A percentile compares a stretch with the other conserved stretches of the same genome.
These are phyloP conservation scores for Catagonus wagneri DNA, from an alignment of 2,113 vertebrate species.

Conservation along the genomic window DNA sequence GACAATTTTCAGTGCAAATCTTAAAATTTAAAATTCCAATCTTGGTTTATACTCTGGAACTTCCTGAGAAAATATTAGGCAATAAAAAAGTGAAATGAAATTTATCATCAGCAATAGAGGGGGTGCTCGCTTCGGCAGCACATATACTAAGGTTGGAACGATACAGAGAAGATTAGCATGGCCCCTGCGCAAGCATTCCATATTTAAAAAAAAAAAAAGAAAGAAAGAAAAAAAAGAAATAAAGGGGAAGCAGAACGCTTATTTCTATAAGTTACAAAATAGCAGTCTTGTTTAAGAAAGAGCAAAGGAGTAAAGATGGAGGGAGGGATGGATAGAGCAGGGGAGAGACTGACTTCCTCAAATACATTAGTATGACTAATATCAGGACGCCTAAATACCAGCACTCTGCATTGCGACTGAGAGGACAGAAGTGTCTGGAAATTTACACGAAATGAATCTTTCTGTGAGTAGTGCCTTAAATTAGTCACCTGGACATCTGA, in stretches of 20 bases:
- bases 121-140: no score
- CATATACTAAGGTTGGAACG: no score
- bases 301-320: not conserved
- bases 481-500: not conserved
- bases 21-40: not conserved
- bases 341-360: not conserved
- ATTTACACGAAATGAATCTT: not conserved
- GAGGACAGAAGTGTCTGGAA: not conserved
- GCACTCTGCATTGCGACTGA: not conserved
- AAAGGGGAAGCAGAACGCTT: not conserved
- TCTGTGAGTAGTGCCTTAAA: not conserved
- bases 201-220: no score
- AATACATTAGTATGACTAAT: not conserved
- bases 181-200: no score
- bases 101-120: not conserved
- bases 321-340: fast-evolving
- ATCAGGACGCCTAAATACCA: not conserved
- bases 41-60: not conserved
- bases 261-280: not conserved
- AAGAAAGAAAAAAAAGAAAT: no score
- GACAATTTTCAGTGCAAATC: not conserved
- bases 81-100: not conserved
- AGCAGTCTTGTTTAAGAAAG: not conserved
- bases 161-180: no score
- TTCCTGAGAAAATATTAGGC: not conserved